Conservation (phyloP, 2,113 vertebrate genomes). For the Thermophis baileyi region DNA sequence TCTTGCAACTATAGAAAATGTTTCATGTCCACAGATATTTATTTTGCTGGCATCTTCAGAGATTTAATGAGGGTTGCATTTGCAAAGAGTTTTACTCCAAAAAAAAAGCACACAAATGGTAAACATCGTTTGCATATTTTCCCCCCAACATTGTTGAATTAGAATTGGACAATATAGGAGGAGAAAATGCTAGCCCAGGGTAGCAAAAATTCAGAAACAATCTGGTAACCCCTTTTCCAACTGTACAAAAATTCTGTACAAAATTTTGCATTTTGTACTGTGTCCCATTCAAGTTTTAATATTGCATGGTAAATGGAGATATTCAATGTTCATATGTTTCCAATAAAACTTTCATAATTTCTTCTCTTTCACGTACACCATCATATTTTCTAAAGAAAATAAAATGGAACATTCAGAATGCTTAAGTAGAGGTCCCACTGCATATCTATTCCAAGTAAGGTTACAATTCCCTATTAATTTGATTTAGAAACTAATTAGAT, state of each 20-base stretch:
- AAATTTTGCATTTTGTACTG: neutral
- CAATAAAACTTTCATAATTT: neutral
- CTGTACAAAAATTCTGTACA: neutral
- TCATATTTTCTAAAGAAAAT: neutral
- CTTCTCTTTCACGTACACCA: neutral
- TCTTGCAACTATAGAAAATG: neutral
- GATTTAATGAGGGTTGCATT: neutral
- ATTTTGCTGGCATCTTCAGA: neutral
- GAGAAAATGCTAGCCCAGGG: neutral
- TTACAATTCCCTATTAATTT: neutral
- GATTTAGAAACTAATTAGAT: neutral
- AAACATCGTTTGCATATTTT: neutral
- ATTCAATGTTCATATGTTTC: neutral
- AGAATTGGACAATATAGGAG: neutral
- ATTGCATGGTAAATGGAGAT: neutral
- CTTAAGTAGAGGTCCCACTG: neutral
- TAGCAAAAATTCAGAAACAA: neutral
- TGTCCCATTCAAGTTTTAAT: neutral
- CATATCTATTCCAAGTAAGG: neutral
- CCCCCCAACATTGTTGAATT: neutral
- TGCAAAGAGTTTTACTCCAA: neutral
- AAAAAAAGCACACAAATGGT: neutral
- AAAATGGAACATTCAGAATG: neutral
- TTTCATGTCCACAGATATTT: neutral
- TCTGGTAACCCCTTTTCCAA: neutral